phyloP scores from a whole-genome alignment of 2,888 invertebrate genomes.

The Apotomis capreana region DNA sequence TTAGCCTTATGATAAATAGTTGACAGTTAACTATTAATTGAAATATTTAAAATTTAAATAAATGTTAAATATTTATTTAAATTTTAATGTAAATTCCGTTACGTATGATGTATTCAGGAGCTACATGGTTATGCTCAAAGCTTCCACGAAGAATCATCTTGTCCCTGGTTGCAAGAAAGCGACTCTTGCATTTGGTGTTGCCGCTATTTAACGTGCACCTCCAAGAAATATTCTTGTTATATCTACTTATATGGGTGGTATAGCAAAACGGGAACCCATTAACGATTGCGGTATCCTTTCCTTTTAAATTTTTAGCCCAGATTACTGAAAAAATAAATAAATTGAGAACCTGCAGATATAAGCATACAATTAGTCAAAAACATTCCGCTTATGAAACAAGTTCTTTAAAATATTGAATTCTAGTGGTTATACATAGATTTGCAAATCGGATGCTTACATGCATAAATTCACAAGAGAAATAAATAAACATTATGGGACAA shows the following conservation, averaged over 20 bases:
- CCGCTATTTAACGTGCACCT: conserved; percentile 4
- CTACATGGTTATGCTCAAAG: conserved; percentile 12
- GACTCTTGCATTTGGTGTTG: conserved; percentile 1
- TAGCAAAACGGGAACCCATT: background rate
- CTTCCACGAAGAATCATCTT: background rate
- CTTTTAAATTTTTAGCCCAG: background rate
- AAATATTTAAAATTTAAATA: no score
- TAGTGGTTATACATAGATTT: no score
- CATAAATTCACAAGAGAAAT: no score
- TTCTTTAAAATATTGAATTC: no score
- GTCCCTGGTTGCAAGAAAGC: background rate
- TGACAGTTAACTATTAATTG: no score
- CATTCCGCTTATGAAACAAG: no score
- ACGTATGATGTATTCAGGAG: background rate
- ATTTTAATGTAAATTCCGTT: background rate
- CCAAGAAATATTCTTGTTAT: background rate
- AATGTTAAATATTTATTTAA: background rate
- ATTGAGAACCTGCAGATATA: background rate
- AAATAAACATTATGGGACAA: no score
- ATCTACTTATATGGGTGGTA: background rate
- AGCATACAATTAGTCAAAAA: no score
- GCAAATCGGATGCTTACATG: no score
- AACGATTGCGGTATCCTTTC: conserved; percentile 6
- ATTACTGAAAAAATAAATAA: conserved; percentile 10
- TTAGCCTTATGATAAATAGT: no score